Conservation (phyloP, 2,797 vertebrate species). For the Scyliorhinus canicula region DNA sequence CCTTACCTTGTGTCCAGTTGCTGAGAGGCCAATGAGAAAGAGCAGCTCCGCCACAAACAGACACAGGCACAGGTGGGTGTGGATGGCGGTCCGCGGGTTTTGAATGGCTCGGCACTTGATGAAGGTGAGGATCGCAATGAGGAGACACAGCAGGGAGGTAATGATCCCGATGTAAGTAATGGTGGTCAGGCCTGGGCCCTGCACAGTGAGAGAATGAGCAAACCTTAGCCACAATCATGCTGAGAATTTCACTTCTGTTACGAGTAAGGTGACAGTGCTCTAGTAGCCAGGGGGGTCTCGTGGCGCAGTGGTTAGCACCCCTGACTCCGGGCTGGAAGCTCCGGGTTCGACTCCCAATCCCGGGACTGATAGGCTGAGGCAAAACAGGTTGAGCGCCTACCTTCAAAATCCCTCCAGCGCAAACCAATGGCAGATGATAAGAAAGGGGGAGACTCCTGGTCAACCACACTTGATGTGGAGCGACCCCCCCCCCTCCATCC, state of each 20-base stretch:
- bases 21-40: background rate
- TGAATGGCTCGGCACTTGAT: background rate
- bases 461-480: no score
- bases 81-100: background rate
- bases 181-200: background rate
- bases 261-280: no score
- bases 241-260: background rate
- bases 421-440: no score
- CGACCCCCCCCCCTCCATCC: no score
- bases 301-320: background rate
- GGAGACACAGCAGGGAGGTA: background rate
- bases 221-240: no score
- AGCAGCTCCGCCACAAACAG: constrained; percentile 36
- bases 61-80: constrained; percentile 29
- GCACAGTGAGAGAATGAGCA: background rate
- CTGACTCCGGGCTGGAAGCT: no score
- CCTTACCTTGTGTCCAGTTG: background rate
- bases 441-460: no score
- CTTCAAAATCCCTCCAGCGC: no score
- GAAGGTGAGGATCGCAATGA: background rate
- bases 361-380: no score
- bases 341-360: no score
- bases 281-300: no score
- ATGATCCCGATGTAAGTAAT: background rate
- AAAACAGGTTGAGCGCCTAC: no score